Evolutionary conservation across 2,113 vertebrate species (phyloP).

Genomic region (Oceanodroma tethys): DNA sequence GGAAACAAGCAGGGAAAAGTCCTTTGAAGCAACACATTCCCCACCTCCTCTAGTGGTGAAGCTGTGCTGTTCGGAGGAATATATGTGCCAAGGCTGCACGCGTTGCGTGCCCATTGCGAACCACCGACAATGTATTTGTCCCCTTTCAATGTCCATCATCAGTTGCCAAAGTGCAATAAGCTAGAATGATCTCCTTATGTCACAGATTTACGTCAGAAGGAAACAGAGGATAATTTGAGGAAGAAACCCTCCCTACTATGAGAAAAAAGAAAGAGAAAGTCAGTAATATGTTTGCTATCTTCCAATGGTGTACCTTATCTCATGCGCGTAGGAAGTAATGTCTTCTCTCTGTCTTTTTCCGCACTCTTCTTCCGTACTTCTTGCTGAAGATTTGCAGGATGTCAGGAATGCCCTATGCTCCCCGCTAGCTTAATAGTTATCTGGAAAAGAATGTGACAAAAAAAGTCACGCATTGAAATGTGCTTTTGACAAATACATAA

Average conservation of each 20-base stretch:
- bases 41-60: not conserved
- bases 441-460: not conserved
- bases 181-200: not conserved
- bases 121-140: not conserved
- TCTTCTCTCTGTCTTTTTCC: not conserved
- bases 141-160: not conserved
- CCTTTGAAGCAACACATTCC: not conserved
- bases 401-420: not conserved
- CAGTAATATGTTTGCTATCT: not conserved
- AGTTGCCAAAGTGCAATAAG: not conserved
- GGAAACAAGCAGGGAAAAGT: not conserved
- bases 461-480: not conserved
- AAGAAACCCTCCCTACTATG: not conserved
- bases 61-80: not conserved
- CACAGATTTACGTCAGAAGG: not conserved
- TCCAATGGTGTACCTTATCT: not conserved
- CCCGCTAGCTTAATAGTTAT: not conserved
- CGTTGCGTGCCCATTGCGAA: not conserved
- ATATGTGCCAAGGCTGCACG: fast-evolving
- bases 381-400: not conserved
- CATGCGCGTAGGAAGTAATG: fast-evolving
- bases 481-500: not conserved
- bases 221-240: not conserved
- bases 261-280: not conserved
- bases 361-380: not conserved